Percentiles rank a stretch among this genome's conserved stretches.
phyloP scores from a whole-genome alignment of 1,140 invertebrate species.

The Colletes latitarsis region DNA sequence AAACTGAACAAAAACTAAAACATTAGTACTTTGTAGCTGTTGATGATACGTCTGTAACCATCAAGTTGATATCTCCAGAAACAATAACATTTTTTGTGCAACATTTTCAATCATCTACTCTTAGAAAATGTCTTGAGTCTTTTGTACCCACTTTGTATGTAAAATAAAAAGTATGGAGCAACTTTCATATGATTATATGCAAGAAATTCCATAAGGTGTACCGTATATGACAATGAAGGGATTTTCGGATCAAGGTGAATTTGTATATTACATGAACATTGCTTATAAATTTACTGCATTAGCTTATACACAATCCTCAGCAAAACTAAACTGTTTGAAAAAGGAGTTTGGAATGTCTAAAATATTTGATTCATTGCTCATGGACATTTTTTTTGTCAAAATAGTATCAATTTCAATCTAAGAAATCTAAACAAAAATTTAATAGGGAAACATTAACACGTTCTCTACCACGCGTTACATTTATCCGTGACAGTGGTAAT shows the following conservation, averaged over 20 bases:
- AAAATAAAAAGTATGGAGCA: slow-evolving; percentile 29
- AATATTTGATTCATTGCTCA: too few species aligned
- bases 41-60: too few species aligned
- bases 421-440: too few species aligned
- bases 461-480: too few species aligned
- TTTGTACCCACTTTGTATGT: slow-evolving; percentile 53
- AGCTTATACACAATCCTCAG: background rate
- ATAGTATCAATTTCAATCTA: too few species aligned
- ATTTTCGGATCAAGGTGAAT: background rate
- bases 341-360: background rate
- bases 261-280: background rate
- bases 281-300: background rate
- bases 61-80: too few species aligned
- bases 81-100: too few species aligned
- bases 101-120: background rate
- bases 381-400: too few species aligned
- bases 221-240: background rate
- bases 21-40: background rate
- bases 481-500: too few species aligned
- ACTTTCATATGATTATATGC: slow-evolving; percentile 44
- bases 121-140: background rate
- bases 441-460: too few species aligned
- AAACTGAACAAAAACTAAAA: background rate
- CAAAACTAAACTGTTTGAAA: background rate
- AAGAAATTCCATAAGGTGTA: slow-evolving; percentile 38